Percentiles rank a stretch among this genome's conserved stretches.
These are phyloP conservation scores for Venustoraphidia nigricollis DNA, from an alignment of 2,888 invertebrate genomes.

Conservation along the genomic window DNA sequence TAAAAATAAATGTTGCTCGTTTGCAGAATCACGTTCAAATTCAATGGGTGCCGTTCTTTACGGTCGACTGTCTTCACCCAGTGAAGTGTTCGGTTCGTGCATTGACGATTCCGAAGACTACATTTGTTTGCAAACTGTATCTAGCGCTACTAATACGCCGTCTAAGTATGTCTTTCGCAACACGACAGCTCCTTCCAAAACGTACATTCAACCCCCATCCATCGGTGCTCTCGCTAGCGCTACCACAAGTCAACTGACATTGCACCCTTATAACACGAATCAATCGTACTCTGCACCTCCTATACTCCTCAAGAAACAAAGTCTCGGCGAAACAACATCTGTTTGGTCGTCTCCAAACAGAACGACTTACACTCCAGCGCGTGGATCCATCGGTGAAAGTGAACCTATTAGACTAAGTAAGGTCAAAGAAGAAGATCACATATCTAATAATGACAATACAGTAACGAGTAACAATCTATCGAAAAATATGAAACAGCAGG, in stretches of 20 bases:
- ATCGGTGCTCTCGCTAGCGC: slow-evolving; percentile 4
- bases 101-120: slow-evolving; percentile 40
- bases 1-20: slow-evolving; percentile 3
- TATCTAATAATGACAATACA: too few relatives aligned
- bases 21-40: slow-evolving; percentile 50
- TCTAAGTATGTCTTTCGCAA: slow-evolving; percentile 7
- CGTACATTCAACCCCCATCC: slow-evolving; percentile 13
- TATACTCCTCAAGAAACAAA: too few relatives aligned
- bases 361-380: neutral
- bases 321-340: neutral
- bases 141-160: slow-evolving; percentile 13
- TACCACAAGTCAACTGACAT: slow-evolving; percentile 3
- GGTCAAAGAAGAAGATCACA: neutral
- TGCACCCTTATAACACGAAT: neutral
- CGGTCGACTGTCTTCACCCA: slow-evolving; percentile 17
- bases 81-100: slow-evolving; percentile 40
- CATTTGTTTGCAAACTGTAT: slow-evolving; percentile 17
- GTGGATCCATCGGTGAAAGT: neutral
- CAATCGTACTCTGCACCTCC: too few relatives aligned
- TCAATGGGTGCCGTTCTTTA: slow-evolving; percentile 37
- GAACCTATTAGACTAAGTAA: neutral
- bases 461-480: neutral
- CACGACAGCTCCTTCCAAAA: slow-evolving; percentile 9
- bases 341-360: neutral
- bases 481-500: neutral